A percentile compares a stretch with the other conserved stretches of the same genome.
phyloP scores from a whole-genome alignment of 2,888 invertebrate species.

The Kryphioiulus occultus region DNA sequence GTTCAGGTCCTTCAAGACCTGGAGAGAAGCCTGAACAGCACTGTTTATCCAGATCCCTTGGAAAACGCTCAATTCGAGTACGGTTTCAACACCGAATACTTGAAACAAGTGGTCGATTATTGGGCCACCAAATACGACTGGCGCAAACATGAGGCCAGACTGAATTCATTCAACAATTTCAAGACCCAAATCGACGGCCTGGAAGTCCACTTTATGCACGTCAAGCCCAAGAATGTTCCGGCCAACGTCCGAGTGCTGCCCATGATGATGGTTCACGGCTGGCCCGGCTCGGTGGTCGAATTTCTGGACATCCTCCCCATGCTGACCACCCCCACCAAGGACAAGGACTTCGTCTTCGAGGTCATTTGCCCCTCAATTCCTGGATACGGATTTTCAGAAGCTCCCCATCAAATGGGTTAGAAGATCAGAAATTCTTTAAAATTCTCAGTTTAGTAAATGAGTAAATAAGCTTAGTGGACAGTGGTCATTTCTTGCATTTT shows the following conservation, averaged over 20 bases:
- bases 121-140: constrained; percentile 81
- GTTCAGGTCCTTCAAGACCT: constrained; percentile 67
- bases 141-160: constrained; percentile 71
- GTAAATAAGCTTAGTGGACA: neutral
- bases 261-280: constrained; percentile 79
- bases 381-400: constrained; percentile 67
- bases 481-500: constrained; percentile 2
- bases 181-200: constrained; percentile 78
- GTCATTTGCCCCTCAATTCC: constrained; percentile 66
- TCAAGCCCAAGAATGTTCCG: constrained; percentile 66
- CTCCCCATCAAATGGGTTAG: constrained; percentile 70
- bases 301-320: constrained; percentile 77
- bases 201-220: constrained; percentile 78
- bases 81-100: constrained; percentile 77
- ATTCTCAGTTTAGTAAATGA: too few species aligned
- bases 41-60: constrained; percentile 60
- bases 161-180: constrained; percentile 80
- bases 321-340: constrained; percentile 62
- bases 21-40: constrained; percentile 61
- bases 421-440: neutral
- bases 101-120: constrained; percentile 74
- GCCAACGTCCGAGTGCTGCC: constrained; percentile 67
- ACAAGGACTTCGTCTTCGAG: constrained; percentile 58
- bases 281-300: constrained; percentile 85
- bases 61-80: constrained; percentile 74